Evolutionary conservation across 1,140 invertebrate genomes (phyloP).

Genomic region (Sminthurides bifidus): DNA sequence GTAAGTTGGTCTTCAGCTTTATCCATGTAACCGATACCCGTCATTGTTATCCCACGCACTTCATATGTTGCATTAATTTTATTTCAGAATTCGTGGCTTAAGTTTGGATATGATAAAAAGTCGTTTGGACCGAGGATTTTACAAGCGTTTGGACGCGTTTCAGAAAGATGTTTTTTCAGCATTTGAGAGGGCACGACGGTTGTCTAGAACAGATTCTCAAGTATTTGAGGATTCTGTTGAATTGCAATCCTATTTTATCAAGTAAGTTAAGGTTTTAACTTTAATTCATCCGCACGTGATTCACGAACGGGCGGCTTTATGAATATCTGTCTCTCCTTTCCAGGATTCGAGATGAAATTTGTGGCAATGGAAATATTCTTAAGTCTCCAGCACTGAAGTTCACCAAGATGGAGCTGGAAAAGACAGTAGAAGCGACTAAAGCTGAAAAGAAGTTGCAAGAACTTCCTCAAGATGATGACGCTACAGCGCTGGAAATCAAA

Average conservation of each 20-base stretch:
- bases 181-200: conserved; percentile 72
- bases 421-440: conserved; percentile 60
- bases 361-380: conserved; percentile 63
- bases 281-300: too few species aligned
- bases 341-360: conserved; percentile 47
- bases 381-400: conserved; percentile 77
- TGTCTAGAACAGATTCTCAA: conserved; percentile 82
- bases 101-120: conserved; percentile 76
- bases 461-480: conserved; percentile 58
- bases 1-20: conserved; percentile 34
- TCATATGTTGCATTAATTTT: conserved; percentile 10
- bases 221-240: conserved; percentile 91
- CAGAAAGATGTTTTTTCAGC: conserved; percentile 94
- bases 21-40: background rate
- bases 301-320: too few species aligned
- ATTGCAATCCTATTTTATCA: conserved; percentile 82
- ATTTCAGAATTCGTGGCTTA: conserved; percentile 55
- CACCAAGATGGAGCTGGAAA: conserved; percentile 56
- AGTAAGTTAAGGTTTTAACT: conserved; percentile 32
- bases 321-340: background rate
- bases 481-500: conserved; percentile 35
- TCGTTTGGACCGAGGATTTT: conserved; percentile 70
- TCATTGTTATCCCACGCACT: background rate
- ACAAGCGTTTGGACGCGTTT: conserved; percentile 83
- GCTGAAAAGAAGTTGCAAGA: conserved; percentile 65